Base-by-base conservation (phyloP, 2,888 invertebrate species). In the Dolichopus griseipennis region DNA sequence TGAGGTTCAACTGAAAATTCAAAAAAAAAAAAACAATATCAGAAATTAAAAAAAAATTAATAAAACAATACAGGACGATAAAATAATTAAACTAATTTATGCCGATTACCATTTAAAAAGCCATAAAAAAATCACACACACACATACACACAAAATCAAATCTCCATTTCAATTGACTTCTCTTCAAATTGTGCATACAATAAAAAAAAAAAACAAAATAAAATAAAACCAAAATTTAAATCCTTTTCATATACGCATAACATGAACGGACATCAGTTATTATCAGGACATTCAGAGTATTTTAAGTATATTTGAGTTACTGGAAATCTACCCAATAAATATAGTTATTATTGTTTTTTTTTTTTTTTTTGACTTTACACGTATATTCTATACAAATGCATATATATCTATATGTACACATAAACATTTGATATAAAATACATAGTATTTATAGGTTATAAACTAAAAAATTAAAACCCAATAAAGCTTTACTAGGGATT, bases 71-170 rank as follows among this genome's bases (percentile, higher is more conserved):
- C 27, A 52, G 1, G 15, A 52, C 52, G 18, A 52, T 52, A 52
- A 52, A 52, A 52, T 52, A 52, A 52, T 52, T 52, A 52, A 18
- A 52, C 52, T 52, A 52, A 52, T 52, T 52, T 52, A 52, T 52
- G 52, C 15, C 52, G 8, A 52, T 52, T 52, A 52, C 52, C 52
- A 52, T 52, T 52, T 52, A 18, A 52, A 52, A 52, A 18, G 5
- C 27, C 27, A 27, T 18, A 52, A 52, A 52, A 52, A 52, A 52
- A 52, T 18, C 18, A 52, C 52, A 37, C 4, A 8, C 8, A 37
- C 37, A 5, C 27, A 27, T 5, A 27, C 27, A 27, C 9, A 52
- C 8, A 52, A 52, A 5, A 52, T 2, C 15, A 52, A 15, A 52
- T 18, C 52, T 52, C 52, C 52, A 52, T 52, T 52, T 52, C 52